Evolutionary conservation across 2,888 invertebrate species (phyloP), one percentile per base, ranked within the genome.

Genomic region (Oligia fasciuncula): DNA sequence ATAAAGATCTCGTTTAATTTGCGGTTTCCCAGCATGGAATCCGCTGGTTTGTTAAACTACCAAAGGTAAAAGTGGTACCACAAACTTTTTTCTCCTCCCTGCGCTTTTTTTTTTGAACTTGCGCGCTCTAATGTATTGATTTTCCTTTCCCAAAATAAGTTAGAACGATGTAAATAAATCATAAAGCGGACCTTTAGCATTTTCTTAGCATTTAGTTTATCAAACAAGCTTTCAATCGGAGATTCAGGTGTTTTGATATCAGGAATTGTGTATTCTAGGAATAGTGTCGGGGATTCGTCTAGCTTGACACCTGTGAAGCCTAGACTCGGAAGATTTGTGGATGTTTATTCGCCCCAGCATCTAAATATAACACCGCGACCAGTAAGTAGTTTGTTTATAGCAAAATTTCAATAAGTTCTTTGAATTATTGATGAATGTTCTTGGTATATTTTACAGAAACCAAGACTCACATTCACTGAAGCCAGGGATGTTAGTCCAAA

Each of bases 131-230:
- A 90, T 91, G 93, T 97, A 97, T 97, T 95, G 97, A 97, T 97
- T 97, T 97, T 97, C 92, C 90, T 91, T 94, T 94, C 94, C 91
- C 91, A 96, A 96, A 96, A 96, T 96, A 96, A 95, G 93, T 93
- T 93, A 91, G 93, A 90, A 93, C 91, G 94, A 96, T 96, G 96
- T 97, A 97, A 97, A 97, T 97, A 97, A 97, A 97, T 96, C 95
- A 95, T 94, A 93, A 94, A 93, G 92, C 88, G 90, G 86, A 91
- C 92, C 91, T 93, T 92, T 92, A 92, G 87, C 91, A 89, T 93
- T 93, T 93, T 89, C 86, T 87, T 92, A 89, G 85, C 90, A 89
- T 91, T 91, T 91, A 88, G 81, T 90, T 87, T 57, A 80, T 67
- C 73, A 83, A 78, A 46, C 71, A 76, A 84, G 76, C 57, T 79